Percentiles rank a stretch among this genome's conserved stretches.
Evolutionary conservation across 2,113 vertebrate species (phyloP).

Genomic region (Macrotus californicus): DNA sequence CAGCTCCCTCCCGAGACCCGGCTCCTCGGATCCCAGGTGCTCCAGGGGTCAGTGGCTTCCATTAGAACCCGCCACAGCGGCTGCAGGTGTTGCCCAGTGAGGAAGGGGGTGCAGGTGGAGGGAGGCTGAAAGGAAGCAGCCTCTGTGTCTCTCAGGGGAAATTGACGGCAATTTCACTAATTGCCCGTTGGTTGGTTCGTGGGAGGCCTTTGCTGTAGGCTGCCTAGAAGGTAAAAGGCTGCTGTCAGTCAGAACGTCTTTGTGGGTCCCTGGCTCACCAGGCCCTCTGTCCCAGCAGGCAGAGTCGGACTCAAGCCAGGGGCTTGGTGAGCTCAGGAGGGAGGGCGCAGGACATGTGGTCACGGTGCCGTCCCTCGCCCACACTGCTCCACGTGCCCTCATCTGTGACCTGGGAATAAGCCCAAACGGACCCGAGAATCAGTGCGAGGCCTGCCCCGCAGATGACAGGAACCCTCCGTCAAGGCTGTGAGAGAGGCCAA

Average conservation of each 20-base stretch:
- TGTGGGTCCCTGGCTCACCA: background rate
- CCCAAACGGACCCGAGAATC: background rate
- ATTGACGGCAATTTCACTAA: slow-evolving; percentile 32
- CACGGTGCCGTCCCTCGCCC: background rate
- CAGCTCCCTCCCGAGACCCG: background rate
- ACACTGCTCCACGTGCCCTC: background rate
- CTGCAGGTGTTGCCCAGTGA: background rate
- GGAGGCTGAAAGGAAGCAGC: background rate
- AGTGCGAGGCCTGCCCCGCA: background rate
- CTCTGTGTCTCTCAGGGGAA: slow-evolving; percentile 29
- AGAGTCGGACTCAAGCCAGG: background rate
- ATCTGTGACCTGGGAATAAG: slow-evolving; percentile 19
- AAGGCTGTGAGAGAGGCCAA: background rate
- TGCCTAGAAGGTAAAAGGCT: too few species aligned
- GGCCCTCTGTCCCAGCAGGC: background rate
- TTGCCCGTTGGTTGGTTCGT: slow-evolving; percentile 19
- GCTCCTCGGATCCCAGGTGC: background rate
- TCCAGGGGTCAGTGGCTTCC: background rate
- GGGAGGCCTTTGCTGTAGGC: slow-evolving; percentile 46
- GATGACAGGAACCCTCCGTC: background rate
- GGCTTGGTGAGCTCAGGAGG: background rate
- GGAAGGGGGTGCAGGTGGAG: background rate
- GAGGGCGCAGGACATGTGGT: background rate
- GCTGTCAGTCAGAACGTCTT: slow-evolving; percentile 8
- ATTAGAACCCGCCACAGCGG: background rate